Evolutionary conservation across 2,113 vertebrate species (phyloP).

Genomic region (Motacilla alba): DNA sequence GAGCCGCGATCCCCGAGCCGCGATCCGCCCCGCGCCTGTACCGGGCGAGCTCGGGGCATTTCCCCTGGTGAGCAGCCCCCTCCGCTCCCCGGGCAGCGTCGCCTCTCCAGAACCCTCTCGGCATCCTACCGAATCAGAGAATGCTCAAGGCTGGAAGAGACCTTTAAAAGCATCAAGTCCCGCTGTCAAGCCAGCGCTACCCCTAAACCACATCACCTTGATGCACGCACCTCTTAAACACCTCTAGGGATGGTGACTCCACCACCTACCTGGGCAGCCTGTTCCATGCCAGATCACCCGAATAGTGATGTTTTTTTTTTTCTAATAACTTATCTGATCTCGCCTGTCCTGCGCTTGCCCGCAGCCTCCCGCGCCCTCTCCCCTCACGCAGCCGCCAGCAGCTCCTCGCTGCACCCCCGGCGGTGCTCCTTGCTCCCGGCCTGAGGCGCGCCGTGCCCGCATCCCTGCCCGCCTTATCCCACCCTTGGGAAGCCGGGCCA

Average conservation of each 20-base stretch:
- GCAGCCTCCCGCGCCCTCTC: too few species aligned
- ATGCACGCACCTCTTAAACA: neutral
- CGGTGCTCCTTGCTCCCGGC: neutral
- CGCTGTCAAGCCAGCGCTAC: neutral
- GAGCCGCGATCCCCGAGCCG: too few species aligned
- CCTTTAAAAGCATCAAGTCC: neutral
- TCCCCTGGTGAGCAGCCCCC: neutral
- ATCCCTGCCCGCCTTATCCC: neutral
- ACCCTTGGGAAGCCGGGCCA: fast-evolving
- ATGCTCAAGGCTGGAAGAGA: neutral
- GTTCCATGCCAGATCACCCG: neutral
- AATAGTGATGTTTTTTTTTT: neutral
- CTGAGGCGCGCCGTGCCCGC: neutral
- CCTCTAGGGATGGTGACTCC: neutral
- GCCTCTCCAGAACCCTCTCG: neutral
- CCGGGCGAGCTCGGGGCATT: neutral
- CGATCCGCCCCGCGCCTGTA: too few species aligned
- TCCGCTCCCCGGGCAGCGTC: too few species aligned
- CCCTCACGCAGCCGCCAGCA: neutral
- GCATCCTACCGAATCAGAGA: neutral
- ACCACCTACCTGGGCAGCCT: neutral
- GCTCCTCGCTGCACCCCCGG: neutral
- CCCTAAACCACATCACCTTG: too few species aligned
- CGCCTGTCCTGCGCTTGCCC: neutral
- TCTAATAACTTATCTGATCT: too few species aligned